Evolutionary conservation across 2,888 invertebrate species (phyloP), one percentile per base, ranked within the genome.

Genomic region (Drosophila eohydei): DNA sequence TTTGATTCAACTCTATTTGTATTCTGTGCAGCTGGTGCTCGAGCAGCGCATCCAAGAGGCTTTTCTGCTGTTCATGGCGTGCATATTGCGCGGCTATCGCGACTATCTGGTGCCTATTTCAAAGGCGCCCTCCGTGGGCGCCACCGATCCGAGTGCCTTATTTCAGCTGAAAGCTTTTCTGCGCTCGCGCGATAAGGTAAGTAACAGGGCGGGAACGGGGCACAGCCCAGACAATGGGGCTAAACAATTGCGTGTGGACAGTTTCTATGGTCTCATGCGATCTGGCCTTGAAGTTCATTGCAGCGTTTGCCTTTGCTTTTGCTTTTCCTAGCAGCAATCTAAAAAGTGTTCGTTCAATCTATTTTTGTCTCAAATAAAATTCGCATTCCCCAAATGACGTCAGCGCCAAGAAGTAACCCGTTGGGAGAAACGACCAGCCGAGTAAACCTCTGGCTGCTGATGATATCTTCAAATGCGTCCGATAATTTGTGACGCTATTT

Each of bases 1-100:
- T 1, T 36, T 50, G 0, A 28, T 38, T 38, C 26, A 40, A 7
- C 60, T 51, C 5, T 40, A 4, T 26, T 41, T 32, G 21, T 56
- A 12, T 57, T 62, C 46, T 48, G 0, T 73, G 11, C 30, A 97
- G 95, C 96, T 97, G 94, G 95, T 95, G 21, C 94, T 98, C 89
- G 99, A 99, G 92, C 94, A 98, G 82, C 96, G 97, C 93, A 99
- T 99, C 74, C 99, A 99, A 93, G 99, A 99, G 93, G 98, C 98
- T 6, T 99, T 99, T 93, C 94, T 99, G 34, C 95, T 97, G 61
- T 99, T 98, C 91, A 99, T 98, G 97, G 97, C 98, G 12, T 95
- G 96, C 50, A 96, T 98, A 66, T 93, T 99, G 74, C 97, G 97
- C 91, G 98, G 98, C 0, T 99, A 99, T 92, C 95, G 97, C 61